These are phyloP conservation scores for Eulemur macaco DNA, from an alignment of 2,113 vertebrate genomes.

Conservation along the genomic window DNA sequence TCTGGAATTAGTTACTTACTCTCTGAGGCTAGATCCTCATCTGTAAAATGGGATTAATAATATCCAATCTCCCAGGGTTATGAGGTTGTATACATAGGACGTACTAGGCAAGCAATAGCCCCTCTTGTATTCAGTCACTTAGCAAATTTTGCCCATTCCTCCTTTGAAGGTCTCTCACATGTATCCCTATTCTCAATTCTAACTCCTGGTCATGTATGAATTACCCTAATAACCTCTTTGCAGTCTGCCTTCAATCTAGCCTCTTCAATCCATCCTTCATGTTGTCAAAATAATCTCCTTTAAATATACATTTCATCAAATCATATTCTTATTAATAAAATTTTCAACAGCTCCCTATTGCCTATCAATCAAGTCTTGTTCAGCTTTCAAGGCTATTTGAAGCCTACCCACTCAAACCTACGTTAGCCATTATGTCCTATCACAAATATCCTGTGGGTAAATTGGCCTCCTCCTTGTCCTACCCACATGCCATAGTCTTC, in stretches of 20 bases:
- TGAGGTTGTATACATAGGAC: background rate
- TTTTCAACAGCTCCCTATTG: background rate
- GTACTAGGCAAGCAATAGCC: background rate
- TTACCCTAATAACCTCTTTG: background rate
- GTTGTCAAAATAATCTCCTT: conserved; percentile 27
- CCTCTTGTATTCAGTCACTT: background rate
- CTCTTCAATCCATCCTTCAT: background rate
- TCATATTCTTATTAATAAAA: background rate
- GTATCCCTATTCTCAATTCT: background rate
- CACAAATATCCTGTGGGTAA: background rate
- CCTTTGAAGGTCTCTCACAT: background rate
- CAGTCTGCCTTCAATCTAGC: background rate
- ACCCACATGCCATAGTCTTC: background rate
- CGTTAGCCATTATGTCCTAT: background rate
- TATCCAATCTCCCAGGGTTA: background rate
- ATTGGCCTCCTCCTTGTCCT: background rate
- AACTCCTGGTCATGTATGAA: background rate
- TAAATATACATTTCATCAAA: background rate
- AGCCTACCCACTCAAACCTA: background rate
- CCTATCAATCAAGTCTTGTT: background rate
- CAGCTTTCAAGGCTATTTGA: background rate
- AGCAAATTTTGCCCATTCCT: background rate
- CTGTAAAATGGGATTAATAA: conserved; percentile 1
- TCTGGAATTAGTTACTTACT: background rate
- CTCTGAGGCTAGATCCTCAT: background rate